Conservation (phyloP, 1,140 invertebrate genomes). For the Macrostomum lignano region DNA sequence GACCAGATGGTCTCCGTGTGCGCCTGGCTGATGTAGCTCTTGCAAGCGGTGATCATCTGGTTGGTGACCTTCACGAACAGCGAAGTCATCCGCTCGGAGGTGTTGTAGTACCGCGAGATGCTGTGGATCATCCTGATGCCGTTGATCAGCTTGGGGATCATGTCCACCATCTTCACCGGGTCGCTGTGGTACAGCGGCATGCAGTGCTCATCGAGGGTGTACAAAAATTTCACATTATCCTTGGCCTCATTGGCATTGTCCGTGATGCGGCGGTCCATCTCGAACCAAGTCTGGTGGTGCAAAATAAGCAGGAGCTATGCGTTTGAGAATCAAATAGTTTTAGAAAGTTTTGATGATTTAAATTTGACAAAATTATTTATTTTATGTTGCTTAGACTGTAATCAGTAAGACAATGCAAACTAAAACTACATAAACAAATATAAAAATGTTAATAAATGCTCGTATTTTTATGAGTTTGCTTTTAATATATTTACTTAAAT, state of each 20-base stretch:
- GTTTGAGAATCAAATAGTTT: too few relatives aligned
- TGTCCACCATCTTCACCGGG: slow-evolving; percentile 37
- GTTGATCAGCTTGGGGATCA: slow-evolving; percentile 27
- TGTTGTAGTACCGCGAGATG: slow-evolving; percentile 29
- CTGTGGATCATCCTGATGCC: slow-evolving; percentile 28
- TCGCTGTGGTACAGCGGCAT: slow-evolving; percentile 66
- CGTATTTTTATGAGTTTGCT: too few relatives aligned
- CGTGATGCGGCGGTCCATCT: slow-evolving; percentile 3
- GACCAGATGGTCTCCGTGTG: slow-evolving; percentile 55
- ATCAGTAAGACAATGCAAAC: too few relatives aligned
- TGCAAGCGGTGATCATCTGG: slow-evolving; percentile 80
- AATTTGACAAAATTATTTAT: too few relatives aligned
- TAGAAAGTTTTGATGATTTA: too few relatives aligned
- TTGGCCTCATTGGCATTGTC: slow-evolving; percentile 47
- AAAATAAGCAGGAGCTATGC: not conserved
- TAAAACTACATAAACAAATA: too few relatives aligned
- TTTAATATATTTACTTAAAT: too few relatives aligned
- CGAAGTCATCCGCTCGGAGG: slow-evolving; percentile 28
- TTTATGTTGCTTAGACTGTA: too few relatives aligned
- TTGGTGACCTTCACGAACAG: slow-evolving; percentile 46
- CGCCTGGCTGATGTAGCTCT: slow-evolving; percentile 56
- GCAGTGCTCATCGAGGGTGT: slow-evolving; percentile 69
- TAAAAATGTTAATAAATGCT: too few relatives aligned
- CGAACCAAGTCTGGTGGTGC: not conserved
- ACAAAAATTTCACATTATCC: slow-evolving; percentile 77